Percentiles rank a stretch among this genome's conserved stretches.
Evolutionary conservation across 2,797 vertebrate genomes (phyloP).

Genomic region (Hyperoplus lanceolatus): DNA sequence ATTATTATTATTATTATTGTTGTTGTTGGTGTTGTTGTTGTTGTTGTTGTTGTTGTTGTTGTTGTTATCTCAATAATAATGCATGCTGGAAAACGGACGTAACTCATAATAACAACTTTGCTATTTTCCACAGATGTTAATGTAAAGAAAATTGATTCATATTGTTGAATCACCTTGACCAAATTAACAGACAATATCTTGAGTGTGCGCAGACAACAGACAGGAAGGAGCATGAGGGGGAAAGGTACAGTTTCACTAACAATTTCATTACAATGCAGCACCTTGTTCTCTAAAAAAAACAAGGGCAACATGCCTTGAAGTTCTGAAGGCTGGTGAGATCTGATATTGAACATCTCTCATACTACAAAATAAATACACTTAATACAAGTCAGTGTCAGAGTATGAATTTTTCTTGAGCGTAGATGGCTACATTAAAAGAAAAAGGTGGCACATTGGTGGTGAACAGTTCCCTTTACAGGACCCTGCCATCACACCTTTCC

Average conservation of each 20-base stretch:
- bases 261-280: slow-evolving; percentile 48
- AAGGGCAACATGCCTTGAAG: slow-evolving; percentile 19
- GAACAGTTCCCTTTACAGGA: slow-evolving; percentile 43
- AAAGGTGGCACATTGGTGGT: slow-evolving; percentile 47
- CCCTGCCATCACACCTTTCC: slow-evolving; percentile 42
- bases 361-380: slow-evolving; percentile 27
- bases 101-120: slow-evolving; percentile 2
- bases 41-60: no score
- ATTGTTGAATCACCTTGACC: slow-evolving; percentile 60
- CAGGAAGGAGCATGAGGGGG: slow-evolving; percentile 57
- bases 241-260: slow-evolving; percentile 30
- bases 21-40: no score
- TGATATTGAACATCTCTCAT: slow-evolving; percentile 38
- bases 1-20: no score
- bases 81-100: slow-evolving; percentile 10
- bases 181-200: slow-evolving; percentile 80
- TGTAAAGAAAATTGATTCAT: slow-evolving; percentile 9
- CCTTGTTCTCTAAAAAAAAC: slow-evolving; percentile 47
- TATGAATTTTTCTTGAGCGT: slow-evolving; percentile 4
- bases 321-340: slow-evolving; percentile 34
- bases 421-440: slow-evolving; percentile 39
- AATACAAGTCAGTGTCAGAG: slow-evolving; percentile 26
- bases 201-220: slow-evolving; percentile 56
- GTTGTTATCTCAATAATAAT: slow-evolving; percentile 23
- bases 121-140: slow-evolving; percentile 55